Percentiles rank a stretch among this genome's conserved stretches.
phyloP scores from a whole-genome alignment of 37 sponge, comb jelly and placozoan species.

The Spongilla lacustris region DNA sequence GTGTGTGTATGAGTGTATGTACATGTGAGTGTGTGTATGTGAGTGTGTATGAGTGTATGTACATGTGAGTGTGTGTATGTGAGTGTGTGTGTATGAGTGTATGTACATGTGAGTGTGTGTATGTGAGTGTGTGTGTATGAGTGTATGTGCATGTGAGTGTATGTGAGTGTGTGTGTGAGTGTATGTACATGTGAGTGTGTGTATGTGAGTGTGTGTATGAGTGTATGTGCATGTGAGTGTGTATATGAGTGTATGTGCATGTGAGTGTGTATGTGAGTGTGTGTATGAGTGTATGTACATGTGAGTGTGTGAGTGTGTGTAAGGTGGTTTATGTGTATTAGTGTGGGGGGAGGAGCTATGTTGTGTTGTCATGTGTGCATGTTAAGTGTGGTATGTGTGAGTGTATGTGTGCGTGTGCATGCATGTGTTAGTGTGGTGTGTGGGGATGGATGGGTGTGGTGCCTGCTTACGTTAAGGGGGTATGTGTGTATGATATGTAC shows the following conservation, averaged over 20 bases:
- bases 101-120: background rate
- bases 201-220: background rate
- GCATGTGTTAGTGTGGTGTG: background rate
- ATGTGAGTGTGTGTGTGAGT: constrained; percentile 39
- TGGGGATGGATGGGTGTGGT: constrained; percentile 18
- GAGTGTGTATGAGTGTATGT: constrained; percentile 28
- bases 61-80: constrained; percentile 33
- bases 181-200: background rate
- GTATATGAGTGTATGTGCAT: background rate
- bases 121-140: constrained; percentile 15
- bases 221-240: constrained; percentile 75
- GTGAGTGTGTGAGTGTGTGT: background rate
- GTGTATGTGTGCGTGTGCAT: constrained; percentile 16
- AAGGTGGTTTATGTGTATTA: no score
- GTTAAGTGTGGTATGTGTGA: constrained; percentile 33
- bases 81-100: constrained; percentile 20
- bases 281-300: background rate
- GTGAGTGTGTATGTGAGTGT: constrained; percentile 75
- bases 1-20: constrained; percentile 14
- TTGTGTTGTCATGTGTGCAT: constrained; percentile 29
- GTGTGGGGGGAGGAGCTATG: no score
- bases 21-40: background rate
- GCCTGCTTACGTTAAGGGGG: background rate
- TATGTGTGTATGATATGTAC: background rate
- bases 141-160: constrained; percentile 56